These are phyloP conservation scores for Phenganax subtilis DNA, from an alignment of 92 coral and sea anemone genomes.

Conservation along the genomic window DNA sequence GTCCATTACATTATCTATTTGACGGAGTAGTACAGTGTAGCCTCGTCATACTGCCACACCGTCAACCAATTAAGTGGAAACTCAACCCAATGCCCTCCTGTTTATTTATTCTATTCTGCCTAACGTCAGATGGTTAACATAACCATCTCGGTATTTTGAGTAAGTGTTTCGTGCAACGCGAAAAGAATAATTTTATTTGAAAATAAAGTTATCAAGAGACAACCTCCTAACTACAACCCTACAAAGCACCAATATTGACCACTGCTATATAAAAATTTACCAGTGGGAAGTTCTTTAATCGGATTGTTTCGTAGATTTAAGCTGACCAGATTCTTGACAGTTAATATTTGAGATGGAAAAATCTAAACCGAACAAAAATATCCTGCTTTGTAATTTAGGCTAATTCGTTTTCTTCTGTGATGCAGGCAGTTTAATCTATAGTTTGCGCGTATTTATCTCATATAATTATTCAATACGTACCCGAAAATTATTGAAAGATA, in stretches of 20 bases:
- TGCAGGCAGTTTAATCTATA: background rate
- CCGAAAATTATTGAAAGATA: conserved; percentile 90
- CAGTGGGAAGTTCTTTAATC: conserved; percentile 82
- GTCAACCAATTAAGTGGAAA: no score
- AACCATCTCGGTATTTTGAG: no score
- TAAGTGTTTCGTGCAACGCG: no score
- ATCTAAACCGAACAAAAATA: conserved; percentile 46
- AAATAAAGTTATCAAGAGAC: no score
- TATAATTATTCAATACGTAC: conserved; percentile 44
- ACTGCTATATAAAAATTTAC: conserved; percentile 41
- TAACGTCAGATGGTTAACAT: no score
- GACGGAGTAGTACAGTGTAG: background rate
- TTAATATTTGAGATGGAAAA: conserved; percentile 73
- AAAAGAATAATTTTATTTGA: no score
- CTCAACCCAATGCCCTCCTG: no score
- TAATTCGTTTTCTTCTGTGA: background rate
- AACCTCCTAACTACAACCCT: background rate
- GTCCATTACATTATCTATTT: background rate
- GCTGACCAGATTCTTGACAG: conserved; percentile 61
- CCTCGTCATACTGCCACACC: background rate
- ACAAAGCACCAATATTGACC: background rate
- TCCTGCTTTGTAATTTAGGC: background rate
- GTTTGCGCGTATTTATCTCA: background rate
- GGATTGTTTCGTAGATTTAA: conserved; percentile 88
- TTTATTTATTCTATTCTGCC: no score